These are phyloP conservation scores for Steinernema scapterisci DNA, from an alignment of 2,888 invertebrate species.

Conservation along the genomic window DNA sequence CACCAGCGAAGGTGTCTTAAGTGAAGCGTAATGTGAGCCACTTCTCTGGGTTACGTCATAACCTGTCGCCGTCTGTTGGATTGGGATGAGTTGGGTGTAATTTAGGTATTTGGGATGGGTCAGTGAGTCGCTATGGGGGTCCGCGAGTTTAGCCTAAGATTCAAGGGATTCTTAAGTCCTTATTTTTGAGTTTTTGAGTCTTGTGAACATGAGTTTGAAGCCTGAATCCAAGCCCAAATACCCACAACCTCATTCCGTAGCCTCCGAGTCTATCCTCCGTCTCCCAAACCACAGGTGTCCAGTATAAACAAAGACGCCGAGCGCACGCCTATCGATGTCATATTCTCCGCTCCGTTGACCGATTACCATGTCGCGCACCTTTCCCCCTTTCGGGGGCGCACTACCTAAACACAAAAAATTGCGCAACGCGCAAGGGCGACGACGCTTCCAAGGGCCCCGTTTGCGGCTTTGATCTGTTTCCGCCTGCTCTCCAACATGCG, in stretches of 20 bases:
- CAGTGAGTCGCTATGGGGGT: no score
- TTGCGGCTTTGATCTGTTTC: neutral
- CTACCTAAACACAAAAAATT: neutral
- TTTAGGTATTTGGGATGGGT: no score
- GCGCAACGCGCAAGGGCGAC: neutral
- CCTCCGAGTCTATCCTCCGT: neutral
- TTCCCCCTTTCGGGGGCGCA: neutral
- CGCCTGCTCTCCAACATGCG: neutral
- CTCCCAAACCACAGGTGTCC: slow-evolving; percentile 9
- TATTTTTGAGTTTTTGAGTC: no score
- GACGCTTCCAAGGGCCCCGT: neutral
- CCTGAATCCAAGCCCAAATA: neutral
- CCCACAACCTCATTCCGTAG: no score
- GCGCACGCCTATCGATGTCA: slow-evolving; percentile 23
- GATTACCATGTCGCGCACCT: slow-evolving; percentile 30
- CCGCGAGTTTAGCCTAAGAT: no score
- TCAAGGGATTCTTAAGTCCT: no score
- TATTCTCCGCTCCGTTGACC: slow-evolving; percentile 23
- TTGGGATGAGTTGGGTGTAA: no score
- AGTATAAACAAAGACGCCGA: slow-evolving; percentile 11
- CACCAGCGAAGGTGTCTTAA: no score
- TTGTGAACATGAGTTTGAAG: no score
- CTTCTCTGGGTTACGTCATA: no score
- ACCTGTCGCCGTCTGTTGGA: no score
- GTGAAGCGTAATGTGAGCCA: no score